Evolutionary conservation across 64 coral and sea anemone genomes (phyloP), one percentile per base, ranked within the genome.

Genomic region (Pocillopora damicornis): DNA sequence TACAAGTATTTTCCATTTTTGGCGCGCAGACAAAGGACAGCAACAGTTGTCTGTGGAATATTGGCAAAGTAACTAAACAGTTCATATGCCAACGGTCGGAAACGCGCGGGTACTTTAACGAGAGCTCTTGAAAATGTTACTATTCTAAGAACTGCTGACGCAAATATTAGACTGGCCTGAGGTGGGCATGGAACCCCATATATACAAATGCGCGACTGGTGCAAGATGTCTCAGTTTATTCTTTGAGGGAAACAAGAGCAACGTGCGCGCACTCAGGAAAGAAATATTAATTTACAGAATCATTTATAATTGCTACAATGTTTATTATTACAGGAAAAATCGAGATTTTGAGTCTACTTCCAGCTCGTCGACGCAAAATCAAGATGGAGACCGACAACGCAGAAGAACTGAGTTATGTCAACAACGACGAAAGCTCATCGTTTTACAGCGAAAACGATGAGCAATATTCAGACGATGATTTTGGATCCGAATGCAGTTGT

Each of bases 401-500:
- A 58, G 38, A 51, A 72, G 81, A 72, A 58, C 37, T 25, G 56
- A 65, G 20, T 26, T 85, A 85, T 45, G 45, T 85, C 51, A 63
- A 42, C n/a, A 72, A 85, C 58, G 37, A 73, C 13, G 37, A 73
- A 11, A 37, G 22, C 9, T n/a, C 22, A 58, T 20, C 64, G 9
- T 85, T 72, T 73, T n/a, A 20, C 0, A 85, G 63, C 12, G 81
- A 85, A 7, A 51, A 51, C 11, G 13, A 73, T 45, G 81, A 85
- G 23, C 38, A 58, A 12, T 67, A 85, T 13, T n/a, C 61, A 68
- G 80, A 85, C 14, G 81, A 85, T 58, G 81, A 85, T 65, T 2
- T 26, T 23, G 81, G 65, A 72, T 85, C 81, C 1, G 81, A 81
- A 59, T 87, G 90, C 15, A 92, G 90, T 76, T 92, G 83, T 59